Conservation (phyloP, 2,113 vertebrate genomes). For the Perca schrenkii region DNA sequence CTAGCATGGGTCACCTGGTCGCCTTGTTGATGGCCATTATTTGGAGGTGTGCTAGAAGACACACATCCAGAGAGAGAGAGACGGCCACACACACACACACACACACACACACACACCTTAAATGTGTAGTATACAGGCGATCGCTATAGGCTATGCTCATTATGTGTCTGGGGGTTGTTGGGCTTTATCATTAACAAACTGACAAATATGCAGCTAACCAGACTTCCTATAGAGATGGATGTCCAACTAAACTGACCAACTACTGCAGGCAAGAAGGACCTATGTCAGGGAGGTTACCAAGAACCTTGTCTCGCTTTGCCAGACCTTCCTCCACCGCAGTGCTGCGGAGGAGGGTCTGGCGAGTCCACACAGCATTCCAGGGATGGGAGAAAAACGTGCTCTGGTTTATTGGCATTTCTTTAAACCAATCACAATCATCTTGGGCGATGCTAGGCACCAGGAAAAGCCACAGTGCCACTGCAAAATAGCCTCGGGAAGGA, state of each 20-base stretch:
- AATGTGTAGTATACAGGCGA: conserved; percentile 3
- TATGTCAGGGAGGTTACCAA: conserved; percentile 12
- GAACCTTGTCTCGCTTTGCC: not conserved
- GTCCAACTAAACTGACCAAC: conserved; percentile 40
- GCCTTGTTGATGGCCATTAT: conserved; percentile 71
- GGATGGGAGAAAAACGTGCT: no score
- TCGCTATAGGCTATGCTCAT: conserved; percentile 56
- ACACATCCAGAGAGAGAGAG: conserved; percentile 1
- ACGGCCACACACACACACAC: not conserved
- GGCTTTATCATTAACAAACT: conserved; percentile 53
- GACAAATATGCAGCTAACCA: conserved; percentile 16
- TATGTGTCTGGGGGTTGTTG: conserved; percentile 41
- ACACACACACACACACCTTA: conserved; percentile 6
- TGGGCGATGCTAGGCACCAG: no score
- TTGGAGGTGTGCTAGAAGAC: conserved; percentile 50
- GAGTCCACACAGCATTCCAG: no score
- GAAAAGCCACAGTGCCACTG: no score
- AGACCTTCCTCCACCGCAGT: no score
- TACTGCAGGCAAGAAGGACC: conserved; percentile 14
- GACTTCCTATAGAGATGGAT: conserved; percentile 1
- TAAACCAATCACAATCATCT: no score
- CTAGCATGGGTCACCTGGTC: conserved; percentile 79
- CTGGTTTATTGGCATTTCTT: no score
- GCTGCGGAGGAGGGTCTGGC: no score
- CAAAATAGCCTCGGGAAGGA: no score